Base-by-base conservation (phyloP, 2,888 invertebrate genomes). In the Sinhomidia bicolor region DNA sequence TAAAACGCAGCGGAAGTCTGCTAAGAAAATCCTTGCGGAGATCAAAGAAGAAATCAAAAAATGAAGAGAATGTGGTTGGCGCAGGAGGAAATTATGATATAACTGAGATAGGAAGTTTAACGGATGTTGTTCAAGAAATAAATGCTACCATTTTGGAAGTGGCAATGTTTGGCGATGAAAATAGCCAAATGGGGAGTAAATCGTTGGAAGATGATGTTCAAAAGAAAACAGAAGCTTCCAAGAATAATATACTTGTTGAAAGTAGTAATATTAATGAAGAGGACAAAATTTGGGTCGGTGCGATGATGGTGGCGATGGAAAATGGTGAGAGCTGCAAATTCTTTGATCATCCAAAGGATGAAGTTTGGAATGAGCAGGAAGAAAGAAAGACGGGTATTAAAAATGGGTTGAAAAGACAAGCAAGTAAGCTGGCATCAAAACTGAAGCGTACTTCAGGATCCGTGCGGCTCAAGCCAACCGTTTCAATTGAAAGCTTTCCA, bases 1-100 rank as follows among this genome's bases (percentile, higher is more conserved):
- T 88, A 4, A 88, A 83, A 60, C 62, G 88, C 17, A 83, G 83
- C 29, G 68, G 83, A 32, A 88, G 88, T 29, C 60, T 83, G 23
- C 23, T 88, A 5, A 44, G 88, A 60, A 62, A 76, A 7, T 88
- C 88, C 0, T 26, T 82, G 23, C 47, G 78, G 29, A 62, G 81
- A 51, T 62, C 57, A 23, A 87, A 87, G 54, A 82, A 65, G 44
- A 44, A 65, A 32, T 47, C 78, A 60, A 60, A 32, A 7, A 17
- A 60, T 9, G 57, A 14, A 7, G 80, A 60, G 4, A 23, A 20
- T 9, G 60, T 2, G 3, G 76, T 4, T 0, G 51, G 6, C 10
- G n/a, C 10, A 51, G n/a, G 26, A 26, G 54, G 5, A n/a, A 17
- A 32, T n/a, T 7, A 26, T n/a, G n/a, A n/a, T n/a, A n/a, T n/a